Evolutionary conservation across 2,113 vertebrate species (phyloP).

Genomic region (Epinephelus moara): DNA sequence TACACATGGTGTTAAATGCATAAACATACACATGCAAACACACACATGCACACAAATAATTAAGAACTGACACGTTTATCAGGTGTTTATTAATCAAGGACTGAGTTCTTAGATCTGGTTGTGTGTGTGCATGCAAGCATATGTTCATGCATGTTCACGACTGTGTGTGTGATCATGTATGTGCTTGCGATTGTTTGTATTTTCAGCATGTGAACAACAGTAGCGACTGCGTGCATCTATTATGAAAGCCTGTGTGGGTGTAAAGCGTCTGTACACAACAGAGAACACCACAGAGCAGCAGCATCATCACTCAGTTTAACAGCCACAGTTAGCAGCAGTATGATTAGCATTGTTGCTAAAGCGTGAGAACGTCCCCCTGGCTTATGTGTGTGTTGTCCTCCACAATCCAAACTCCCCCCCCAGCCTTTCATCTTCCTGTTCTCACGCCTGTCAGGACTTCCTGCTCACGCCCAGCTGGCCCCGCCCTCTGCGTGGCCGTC

Average conservation of each 20-base stretch:
- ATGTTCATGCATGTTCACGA: background rate
- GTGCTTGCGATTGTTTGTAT: background rate
- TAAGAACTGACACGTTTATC: background rate
- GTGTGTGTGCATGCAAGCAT: background rate
- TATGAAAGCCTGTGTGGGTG: slow-evolving; percentile 16
- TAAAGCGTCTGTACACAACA: slow-evolving; percentile 6
- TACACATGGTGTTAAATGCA: background rate
- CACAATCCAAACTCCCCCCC: slow-evolving; percentile 16
- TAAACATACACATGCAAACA: background rate
- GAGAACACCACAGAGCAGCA: background rate
- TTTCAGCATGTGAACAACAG: slow-evolving; percentile 14
- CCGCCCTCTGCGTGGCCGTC: slow-evolving; percentile 45
- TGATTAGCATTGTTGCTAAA: slow-evolving; percentile 45
- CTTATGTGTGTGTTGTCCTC: slow-evolving; percentile 21
- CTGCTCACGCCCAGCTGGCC: slow-evolving; percentile 51
- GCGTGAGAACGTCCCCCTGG: slow-evolving; percentile 22
- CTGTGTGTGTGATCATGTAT: background rate
- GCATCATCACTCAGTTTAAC: slow-evolving; percentile 6
- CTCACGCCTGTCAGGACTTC: slow-evolving; percentile 69
- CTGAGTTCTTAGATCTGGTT: background rate
- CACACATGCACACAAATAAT: background rate
- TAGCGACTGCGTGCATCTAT: slow-evolving; percentile 3
- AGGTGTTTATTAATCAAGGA: no score
- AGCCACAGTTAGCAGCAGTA: slow-evolving; percentile 1
- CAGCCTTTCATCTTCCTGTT: slow-evolving; percentile 66